Conservation (phyloP, 2,888 invertebrate species). For the Trissolcus japonicus region DNA sequence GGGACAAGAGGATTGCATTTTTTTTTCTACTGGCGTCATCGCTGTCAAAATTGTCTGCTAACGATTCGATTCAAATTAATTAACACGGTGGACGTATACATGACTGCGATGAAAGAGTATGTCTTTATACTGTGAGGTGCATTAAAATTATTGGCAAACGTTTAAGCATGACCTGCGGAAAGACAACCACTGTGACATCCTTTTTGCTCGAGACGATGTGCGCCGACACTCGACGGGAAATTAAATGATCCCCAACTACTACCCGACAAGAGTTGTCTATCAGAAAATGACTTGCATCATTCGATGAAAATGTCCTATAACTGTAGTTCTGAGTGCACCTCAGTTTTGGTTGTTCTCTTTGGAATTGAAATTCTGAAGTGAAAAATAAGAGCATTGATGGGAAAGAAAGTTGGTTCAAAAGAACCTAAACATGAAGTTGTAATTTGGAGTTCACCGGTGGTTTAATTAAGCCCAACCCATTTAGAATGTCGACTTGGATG, state of each 20-base stretch:
- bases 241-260: slow-evolving; percentile 41
- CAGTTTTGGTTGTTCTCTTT: too few species aligned
- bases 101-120: slow-evolving; percentile 13
- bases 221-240: slow-evolving; percentile 39
- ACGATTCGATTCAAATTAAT: slow-evolving; percentile 3
- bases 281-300: slow-evolving; percentile 1
- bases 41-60: too few species aligned
- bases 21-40: too few species aligned
- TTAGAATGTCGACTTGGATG: too few species aligned
- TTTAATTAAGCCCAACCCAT: too few species aligned
- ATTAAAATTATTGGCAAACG: slow-evolving; percentile 51
- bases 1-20: too few species aligned
- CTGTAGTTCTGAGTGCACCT: neutral
- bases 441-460: too few species aligned
- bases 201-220: slow-evolving; percentile 27
- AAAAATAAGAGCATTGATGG: too few species aligned
- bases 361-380: too few species aligned
- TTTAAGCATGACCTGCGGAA: slow-evolving; percentile 27
- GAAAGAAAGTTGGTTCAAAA: too few species aligned
- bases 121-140: slow-evolving; percentile 28
- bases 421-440: too few species aligned
- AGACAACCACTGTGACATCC: slow-evolving; percentile 39
- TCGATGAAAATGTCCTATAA: slow-evolving; percentile 32
- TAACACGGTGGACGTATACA: slow-evolving; percentile 12
- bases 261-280: too few species aligned